phyloP scores from a whole-genome alignment of 1,140 invertebrate genomes.

The Procambarus clarkii region DNA sequence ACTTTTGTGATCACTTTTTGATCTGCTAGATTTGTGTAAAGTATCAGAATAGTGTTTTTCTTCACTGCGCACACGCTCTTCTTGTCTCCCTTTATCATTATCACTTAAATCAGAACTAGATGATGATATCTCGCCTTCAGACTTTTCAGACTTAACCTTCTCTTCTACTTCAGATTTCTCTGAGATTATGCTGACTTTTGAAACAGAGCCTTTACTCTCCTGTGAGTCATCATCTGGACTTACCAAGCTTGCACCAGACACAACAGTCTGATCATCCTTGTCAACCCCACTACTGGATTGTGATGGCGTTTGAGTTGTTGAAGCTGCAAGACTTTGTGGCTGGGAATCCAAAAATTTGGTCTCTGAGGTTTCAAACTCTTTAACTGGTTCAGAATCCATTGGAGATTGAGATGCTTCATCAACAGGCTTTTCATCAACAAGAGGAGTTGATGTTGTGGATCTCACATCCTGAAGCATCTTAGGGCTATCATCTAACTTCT shows the following conservation, averaged over 20 bases:
- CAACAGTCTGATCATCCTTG: conserved; percentile 51
- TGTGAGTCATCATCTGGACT: conserved; percentile 55
- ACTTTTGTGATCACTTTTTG: conserved; percentile 50
- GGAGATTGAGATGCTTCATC: conserved; percentile 49
- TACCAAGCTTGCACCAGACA: conserved; percentile 44
- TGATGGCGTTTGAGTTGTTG: conserved; percentile 7
- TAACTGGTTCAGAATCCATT: conserved; percentile 9
- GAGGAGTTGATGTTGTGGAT: conserved; percentile 60
- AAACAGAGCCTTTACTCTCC: conserved; percentile 45
- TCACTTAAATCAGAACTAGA: conserved; percentile 56
- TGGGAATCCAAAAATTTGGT: conserved; percentile 11
- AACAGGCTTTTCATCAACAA: conserved; percentile 62
- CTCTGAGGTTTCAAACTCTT: conserved; percentile 34
- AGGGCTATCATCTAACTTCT: conserved; percentile 21
- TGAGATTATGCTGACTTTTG: conserved; percentile 39
- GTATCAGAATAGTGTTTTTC: conserved; percentile 38
- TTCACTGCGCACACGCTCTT: conserved; percentile 23
- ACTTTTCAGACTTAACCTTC: conserved; percentile 53
- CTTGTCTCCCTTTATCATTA: conserved; percentile 38
- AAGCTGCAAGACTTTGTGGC: not conserved
- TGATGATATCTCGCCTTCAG: conserved; percentile 52
- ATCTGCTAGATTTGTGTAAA: conserved; percentile 42
- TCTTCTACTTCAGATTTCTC: conserved; percentile 57
- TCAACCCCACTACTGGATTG: conserved; percentile 24
- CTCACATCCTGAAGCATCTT: conserved; percentile 47